Evolutionary conservation across 2,888 invertebrate genomes (phyloP).

Genomic region (Lymantria monacha): DNA sequence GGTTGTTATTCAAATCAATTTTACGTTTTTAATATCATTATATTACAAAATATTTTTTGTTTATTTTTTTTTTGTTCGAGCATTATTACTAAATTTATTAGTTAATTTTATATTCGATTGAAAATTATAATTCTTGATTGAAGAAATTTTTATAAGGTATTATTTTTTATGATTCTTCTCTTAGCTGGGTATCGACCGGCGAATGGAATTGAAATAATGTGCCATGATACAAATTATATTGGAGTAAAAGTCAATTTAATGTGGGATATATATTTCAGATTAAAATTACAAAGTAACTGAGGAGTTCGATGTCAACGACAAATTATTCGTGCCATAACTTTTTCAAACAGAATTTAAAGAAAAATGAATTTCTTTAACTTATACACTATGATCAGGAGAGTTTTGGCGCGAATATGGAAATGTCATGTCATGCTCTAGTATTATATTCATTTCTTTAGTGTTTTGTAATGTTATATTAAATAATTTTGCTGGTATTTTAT

Average conservation of each 20-base stretch:
- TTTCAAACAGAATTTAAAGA: no score
- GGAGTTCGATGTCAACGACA: constrained; percentile 63
- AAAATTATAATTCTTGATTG: constrained; percentile 29
- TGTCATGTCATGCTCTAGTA: no score
- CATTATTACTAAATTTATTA: constrained; percentile 32
- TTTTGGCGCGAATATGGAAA: no score
- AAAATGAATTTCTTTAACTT: no score
- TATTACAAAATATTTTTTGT: constrained; percentile 25
- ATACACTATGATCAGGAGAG: no score
- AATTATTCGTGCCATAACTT: constrained; percentile 42
- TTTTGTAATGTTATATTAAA: no score
- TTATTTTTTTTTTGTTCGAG: constrained; percentile 32
- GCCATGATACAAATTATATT: constrained; percentile 40
- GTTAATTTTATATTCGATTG: constrained; percentile 27
- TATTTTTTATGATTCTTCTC: constrained; percentile 29
- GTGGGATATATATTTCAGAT: constrained; percentile 46
- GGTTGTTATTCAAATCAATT: constrained; percentile 43
- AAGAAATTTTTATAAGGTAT: constrained; percentile 35
- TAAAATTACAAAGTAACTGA: constrained; percentile 60
- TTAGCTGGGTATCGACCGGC: constrained; percentile 30
- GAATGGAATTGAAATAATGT: constrained; percentile 42
- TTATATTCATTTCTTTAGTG: no score
- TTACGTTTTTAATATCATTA: constrained; percentile 34
- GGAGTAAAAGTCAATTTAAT: constrained; percentile 57
- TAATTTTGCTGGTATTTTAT: no score